Base-by-base conservation (phyloP, 2,113 vertebrate genomes). In the Dipodomys ordii region DNA sequence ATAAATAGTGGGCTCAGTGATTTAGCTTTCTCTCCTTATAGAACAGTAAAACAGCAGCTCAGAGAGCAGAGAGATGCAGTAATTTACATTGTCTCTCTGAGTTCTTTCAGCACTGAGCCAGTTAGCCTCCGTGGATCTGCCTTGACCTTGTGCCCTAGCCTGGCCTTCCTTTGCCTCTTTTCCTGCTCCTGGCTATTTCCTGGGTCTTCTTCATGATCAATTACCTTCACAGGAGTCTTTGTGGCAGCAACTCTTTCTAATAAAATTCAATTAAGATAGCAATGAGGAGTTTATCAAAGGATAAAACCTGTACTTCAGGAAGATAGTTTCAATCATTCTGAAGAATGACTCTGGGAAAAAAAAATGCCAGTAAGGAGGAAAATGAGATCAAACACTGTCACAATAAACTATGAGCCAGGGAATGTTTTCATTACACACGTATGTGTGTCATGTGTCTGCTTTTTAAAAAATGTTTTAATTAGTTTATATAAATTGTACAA, bases 371-470 rank as follows among this genome's bases (percentile, higher is more conserved):
- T 85, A 27, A 67, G 30, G 62, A 30, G 85, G 62, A 4, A 79
- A 85, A 23, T 53, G 16, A 94, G 76, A 82, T 69, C 57, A 67
- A 72, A 79, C 44, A 90, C 11, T 30, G n/a, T 81, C 84, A 91
- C 44, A 81, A 12, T 35, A 60, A 28, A 6, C 6, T 30, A 35
- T 86, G 10, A 91, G 10, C 22, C 32, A 76, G 60, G 2, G 13
- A 88, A 32, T 25, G 8, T 7, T 2, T 94, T 13, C 13, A 46
- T 65, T 83, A 64, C 20, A 39, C 35, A 32, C 25, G 19, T 23
- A 23, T 64, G 20, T 64, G 23, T 23, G 23, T 9, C 6, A 25
- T 64, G 5, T 16, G 62, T 64, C 62, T 64, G 19, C 62, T 64
- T 64, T 57, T 57, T 57, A 16, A 57, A 57, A 39, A 39, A 39